Evolutionary conservation across 2,888 invertebrate species (phyloP).

Genomic region (Melitaea athalia): DNA sequence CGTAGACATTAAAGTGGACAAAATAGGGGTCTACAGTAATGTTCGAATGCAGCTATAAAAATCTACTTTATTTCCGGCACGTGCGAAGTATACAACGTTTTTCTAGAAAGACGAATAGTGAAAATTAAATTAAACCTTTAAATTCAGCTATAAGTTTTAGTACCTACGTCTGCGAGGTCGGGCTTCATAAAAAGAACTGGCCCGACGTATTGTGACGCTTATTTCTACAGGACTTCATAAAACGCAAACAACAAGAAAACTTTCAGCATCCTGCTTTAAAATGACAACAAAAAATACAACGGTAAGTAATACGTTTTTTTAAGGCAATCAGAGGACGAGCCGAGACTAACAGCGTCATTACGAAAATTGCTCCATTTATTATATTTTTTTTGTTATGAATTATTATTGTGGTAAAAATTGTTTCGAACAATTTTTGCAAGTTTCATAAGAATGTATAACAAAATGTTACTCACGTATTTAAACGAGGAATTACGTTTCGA

Average conservation of each 20-base stretch:
- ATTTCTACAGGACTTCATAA: slow-evolving; percentile 52
- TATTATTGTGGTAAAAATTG: slow-evolving; percentile 25
- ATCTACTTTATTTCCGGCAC: slow-evolving; percentile 65
- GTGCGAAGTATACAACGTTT: slow-evolving; percentile 63
- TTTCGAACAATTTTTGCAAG: slow-evolving; percentile 15
- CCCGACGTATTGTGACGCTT: slow-evolving; percentile 67
- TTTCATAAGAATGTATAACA: slow-evolving; percentile 4
- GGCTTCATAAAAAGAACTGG: slow-evolving; percentile 67
- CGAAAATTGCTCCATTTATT: slow-evolving; percentile 37
- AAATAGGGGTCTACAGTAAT: slow-evolving; percentile 33
- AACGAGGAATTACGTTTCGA: neutral
- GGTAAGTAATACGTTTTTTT: slow-evolving; percentile 32
- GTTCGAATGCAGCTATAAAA: slow-evolving; percentile 54
- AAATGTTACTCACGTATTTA: neutral
- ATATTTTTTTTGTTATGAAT: slow-evolving; percentile 25
- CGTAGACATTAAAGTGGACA: slow-evolving; percentile 30
- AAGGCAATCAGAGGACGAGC: slow-evolving; percentile 31
- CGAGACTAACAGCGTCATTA: slow-evolving; percentile 35
- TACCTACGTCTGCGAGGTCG: slow-evolving; percentile 58
- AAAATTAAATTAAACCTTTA: slow-evolving; percentile 79
- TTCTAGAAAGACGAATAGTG: slow-evolving; percentile 56
- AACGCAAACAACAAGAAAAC: slow-evolving; percentile 45
- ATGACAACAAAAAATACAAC: slow-evolving; percentile 32
- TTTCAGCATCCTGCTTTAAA: slow-evolving; percentile 48
- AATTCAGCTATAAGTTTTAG: slow-evolving; percentile 73